Percentiles rank a stretch among this genome's conserved stretches.
Evolutionary conservation across 2,113 vertebrate species (phyloP).

Genomic region (Gavialis gangeticus): DNA sequence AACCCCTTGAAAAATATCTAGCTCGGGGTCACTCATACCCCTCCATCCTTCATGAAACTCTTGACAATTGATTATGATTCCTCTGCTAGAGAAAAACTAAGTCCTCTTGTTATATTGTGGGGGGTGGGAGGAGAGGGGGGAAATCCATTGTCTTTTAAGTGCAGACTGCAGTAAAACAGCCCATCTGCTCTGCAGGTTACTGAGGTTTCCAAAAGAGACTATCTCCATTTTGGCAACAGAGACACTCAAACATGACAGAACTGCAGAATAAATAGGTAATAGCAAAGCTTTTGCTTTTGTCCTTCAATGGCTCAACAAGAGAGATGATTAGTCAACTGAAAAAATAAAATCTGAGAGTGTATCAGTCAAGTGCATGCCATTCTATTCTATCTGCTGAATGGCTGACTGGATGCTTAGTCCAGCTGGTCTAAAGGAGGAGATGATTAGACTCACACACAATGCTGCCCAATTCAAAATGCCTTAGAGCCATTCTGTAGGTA

Average conservation of each 20-base stretch:
- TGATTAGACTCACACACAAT: not conserved
- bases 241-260: not conserved
- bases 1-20: constrained; percentile 14
- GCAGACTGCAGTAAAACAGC: not conserved
- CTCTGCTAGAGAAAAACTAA: constrained; percentile 9
- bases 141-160: not conserved
- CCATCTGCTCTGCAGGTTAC: not conserved
- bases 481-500: not conserved
- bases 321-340: not conserved
- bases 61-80: not conserved
- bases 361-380: not conserved
- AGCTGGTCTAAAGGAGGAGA: not conserved
- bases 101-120: not conserved
- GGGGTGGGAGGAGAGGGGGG: not conserved
- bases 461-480: not conserved
- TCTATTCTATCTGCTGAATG: not conserved
- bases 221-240: not conserved
- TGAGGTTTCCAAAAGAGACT: not conserved
- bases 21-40: not conserved
- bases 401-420: not conserved
- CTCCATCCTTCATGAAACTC: not conserved
- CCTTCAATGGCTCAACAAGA: not conserved
- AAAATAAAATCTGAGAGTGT: not conserved
- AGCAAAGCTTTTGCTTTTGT: not conserved
- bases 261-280: not conserved